A percentile compares a stretch with the other conserved stretches of the same genome.
Conservation (phyloP, 2,797 vertebrate genomes). For the Rhabdomys pumilio region DNA sequence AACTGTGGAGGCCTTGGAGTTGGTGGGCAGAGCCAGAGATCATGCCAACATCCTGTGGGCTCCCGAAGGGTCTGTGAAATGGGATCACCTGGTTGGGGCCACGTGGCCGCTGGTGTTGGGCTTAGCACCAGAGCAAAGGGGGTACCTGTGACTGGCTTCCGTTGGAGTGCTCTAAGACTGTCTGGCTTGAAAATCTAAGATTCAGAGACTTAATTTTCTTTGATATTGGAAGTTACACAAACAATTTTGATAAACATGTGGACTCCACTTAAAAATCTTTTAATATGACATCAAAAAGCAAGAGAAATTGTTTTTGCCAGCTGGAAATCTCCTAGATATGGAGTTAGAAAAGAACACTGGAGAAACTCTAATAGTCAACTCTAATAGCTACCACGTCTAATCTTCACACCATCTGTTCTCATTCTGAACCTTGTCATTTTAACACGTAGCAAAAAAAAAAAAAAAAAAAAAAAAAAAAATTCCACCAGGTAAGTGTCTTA, state of each 20-base stretch:
- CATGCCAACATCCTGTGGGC: too few relatives aligned
- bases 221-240: not conserved
- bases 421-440: conserved; percentile 25
- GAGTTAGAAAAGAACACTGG: not conserved
- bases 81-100: too few relatives aligned
- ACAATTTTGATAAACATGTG: not conserved
- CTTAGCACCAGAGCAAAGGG: not conserved
- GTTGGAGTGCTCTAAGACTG: not conserved
- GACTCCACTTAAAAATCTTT: not conserved
- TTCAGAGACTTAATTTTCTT: not conserved
- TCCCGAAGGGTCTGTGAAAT: too few relatives aligned
- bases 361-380: not conserved
- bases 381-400: not conserved
- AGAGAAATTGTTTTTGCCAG: not conserved
- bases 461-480: too few relatives aligned
- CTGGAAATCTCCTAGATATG: not conserved
- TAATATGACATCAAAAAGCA: conserved; percentile 21
- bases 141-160: not conserved
- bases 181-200: not conserved
- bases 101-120: too few relatives aligned
- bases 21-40: too few relatives aligned
- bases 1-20: too few relatives aligned
- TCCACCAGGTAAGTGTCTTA: not conserved
- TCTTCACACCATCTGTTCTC: not conserved
- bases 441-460: not conserved